phyloP scores from a whole-genome alignment of 2,113 vertebrate species.

The Mohoua ochrocephala region DNA sequence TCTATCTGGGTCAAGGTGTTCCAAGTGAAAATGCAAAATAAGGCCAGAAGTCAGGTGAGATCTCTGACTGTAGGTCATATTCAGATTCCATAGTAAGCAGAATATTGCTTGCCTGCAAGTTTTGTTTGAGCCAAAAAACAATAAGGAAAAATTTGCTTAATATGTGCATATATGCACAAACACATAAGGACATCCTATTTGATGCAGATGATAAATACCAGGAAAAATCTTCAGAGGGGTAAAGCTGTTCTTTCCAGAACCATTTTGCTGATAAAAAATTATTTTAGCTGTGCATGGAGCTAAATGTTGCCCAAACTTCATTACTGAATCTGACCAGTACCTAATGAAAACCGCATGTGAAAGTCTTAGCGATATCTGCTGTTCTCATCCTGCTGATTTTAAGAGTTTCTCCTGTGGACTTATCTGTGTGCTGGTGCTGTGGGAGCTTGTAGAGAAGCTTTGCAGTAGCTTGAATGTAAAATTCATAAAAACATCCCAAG shows the following conservation, averaged over 20 bases:
- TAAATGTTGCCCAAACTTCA: neutral
- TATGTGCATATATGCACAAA: neutral
- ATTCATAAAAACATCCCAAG: neutral
- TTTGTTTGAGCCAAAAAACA: neutral
- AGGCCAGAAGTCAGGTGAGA: neutral
- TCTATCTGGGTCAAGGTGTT: neutral
- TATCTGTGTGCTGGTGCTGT: neutral
- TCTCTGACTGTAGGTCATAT: neutral
- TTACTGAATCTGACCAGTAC: neutral
- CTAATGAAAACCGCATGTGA: neutral
- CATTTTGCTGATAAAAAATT: neutral
- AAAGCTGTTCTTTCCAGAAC: neutral
- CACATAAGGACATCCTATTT: neutral
- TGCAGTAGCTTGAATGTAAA: neutral
- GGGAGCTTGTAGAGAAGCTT: neutral
- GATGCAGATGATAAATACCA: neutral
- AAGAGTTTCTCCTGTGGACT: neutral
- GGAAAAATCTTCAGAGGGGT: neutral
- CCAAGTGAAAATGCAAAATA: neutral
- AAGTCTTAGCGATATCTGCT: neutral
- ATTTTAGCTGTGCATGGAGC: neutral
- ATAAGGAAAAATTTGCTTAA: neutral
- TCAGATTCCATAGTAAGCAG: neutral
- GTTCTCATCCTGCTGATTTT: neutral
- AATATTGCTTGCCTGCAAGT: neutral